These are phyloP conservation scores for Athripsodes cinereus DNA, from an alignment of 2,888 invertebrate genomes.

Conservation along the genomic window DNA sequence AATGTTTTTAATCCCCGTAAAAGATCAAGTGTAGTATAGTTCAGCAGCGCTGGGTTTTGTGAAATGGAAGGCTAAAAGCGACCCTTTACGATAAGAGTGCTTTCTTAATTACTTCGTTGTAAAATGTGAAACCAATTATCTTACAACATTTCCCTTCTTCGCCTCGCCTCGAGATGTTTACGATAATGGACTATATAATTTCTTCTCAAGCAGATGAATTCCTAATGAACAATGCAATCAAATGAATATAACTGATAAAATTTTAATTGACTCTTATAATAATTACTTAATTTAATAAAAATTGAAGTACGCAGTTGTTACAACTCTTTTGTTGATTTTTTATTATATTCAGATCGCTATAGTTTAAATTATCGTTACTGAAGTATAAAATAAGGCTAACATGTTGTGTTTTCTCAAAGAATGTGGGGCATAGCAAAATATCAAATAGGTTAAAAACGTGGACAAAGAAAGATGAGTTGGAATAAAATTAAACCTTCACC, in stretches of 20 bases:
- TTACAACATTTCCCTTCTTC: slow-evolving; percentile 15
- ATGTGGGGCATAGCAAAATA: no score
- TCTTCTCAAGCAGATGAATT: not conserved
- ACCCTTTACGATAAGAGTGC: slow-evolving; percentile 17
- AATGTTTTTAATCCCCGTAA: not conserved
- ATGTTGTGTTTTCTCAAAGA: no score
- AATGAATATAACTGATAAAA: not conserved
- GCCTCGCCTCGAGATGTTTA: slow-evolving; percentile 5
- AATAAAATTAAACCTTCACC: no score
- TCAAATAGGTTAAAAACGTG: no score
- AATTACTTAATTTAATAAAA: no score
- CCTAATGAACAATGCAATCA: not conserved
- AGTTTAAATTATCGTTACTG: no score
- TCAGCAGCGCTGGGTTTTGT: not conserved
- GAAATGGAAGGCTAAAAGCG: slow-evolving; percentile 6
- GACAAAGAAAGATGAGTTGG: no score
- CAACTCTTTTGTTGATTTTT: no score
- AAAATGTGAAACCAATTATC: slow-evolving; percentile 25
- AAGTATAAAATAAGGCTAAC: no score
- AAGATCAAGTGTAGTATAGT: no score
- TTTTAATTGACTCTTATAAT: not conserved
- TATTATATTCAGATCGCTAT: no score
- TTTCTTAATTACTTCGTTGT: slow-evolving; percentile 22
- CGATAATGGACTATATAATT: slow-evolving; percentile 11
- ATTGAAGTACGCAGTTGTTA: no score